Evolutionary conservation across 1,140 invertebrate species (phyloP).

Genomic region (Drepana arcuata): DNA sequence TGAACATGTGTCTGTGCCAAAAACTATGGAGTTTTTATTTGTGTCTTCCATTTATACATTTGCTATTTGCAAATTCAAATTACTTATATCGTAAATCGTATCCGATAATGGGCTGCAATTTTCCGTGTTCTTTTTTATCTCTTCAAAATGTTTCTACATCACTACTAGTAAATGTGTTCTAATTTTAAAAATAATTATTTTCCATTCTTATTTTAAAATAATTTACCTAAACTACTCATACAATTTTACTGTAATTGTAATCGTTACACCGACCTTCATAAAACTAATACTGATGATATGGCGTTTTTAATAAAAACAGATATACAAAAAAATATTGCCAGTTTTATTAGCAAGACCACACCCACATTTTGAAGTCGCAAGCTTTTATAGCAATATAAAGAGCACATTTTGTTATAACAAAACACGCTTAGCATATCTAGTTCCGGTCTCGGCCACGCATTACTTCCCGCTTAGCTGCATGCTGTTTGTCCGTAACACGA

Average conservation of each 20-base stretch:
- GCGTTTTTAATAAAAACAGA: conserved; percentile 71
- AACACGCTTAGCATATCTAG: conserved; percentile 27
- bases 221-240: conserved; percentile 67
- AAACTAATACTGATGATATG: conserved; percentile 71
- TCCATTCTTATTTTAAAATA: conserved; percentile 52
- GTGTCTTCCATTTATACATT: conserved; percentile 52
- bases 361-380: too few relatives aligned
- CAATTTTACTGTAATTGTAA: conserved; percentile 69
- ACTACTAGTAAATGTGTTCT: conserved; percentile 18
- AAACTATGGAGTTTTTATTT: conserved; percentile 32
- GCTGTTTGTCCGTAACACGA: conserved; percentile 43
- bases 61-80: background rate
- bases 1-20: conserved; percentile 33
- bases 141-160: conserved; percentile 18
- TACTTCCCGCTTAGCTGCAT: conserved; percentile 38
- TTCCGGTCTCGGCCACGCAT: conserved; percentile 25
- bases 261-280: conserved; percentile 71
- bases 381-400: too few relatives aligned
- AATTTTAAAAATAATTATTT: conserved; percentile 55
- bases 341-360: conserved; percentile 48
- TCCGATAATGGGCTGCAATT: conserved; percentile 51
- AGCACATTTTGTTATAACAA: conserved; percentile 12
- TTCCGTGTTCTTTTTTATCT: too few relatives aligned
- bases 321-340: conserved; percentile 55
- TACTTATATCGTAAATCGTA: background rate